Conservation (phyloP, 1,140 invertebrate genomes). For the Atta texana region DNA sequence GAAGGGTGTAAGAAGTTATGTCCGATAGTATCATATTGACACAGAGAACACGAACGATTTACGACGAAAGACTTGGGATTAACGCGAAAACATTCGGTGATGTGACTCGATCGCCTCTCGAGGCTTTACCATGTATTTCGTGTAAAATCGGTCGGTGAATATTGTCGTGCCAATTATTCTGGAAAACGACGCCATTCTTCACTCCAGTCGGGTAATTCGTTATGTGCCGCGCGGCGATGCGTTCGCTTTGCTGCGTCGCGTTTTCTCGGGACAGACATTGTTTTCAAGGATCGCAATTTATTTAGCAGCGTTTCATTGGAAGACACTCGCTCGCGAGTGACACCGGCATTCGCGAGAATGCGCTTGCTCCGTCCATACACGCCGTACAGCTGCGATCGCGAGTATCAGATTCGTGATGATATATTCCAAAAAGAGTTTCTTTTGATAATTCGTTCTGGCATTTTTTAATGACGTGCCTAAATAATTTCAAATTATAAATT, state of each 20-base stretch:
- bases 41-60: constrained; percentile 16
- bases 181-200: constrained; percentile 58
- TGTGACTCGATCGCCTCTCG: constrained; percentile 17
- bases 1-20: constrained; percentile 5
- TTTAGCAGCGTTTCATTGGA: constrained; percentile 43
- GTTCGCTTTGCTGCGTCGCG: constrained; percentile 56
- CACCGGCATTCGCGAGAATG: constrained; percentile 46
- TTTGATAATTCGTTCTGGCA: not conserved
- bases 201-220: constrained; percentile 47
- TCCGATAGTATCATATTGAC: constrained; percentile 26
- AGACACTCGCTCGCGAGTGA: constrained; percentile 29
- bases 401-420: constrained; percentile 29
- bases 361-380: constrained; percentile 53
- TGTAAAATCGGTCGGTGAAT: constrained; percentile 49
- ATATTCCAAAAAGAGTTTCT: not conserved
- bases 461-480: constrained; percentile 9
- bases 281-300: constrained; percentile 51
- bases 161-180: constrained; percentile 62
- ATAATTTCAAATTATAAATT: not conserved
- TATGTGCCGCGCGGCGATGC: constrained; percentile 45
- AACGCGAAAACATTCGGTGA: constrained; percentile 28
- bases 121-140: constrained; percentile 32
- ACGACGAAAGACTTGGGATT: constrained; percentile 10
- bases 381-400: constrained; percentile 44
- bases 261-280: constrained; percentile 28